Base-by-base conservation (phyloP, 2,113 vertebrate genomes). In the Macquaria australasica region DNA sequence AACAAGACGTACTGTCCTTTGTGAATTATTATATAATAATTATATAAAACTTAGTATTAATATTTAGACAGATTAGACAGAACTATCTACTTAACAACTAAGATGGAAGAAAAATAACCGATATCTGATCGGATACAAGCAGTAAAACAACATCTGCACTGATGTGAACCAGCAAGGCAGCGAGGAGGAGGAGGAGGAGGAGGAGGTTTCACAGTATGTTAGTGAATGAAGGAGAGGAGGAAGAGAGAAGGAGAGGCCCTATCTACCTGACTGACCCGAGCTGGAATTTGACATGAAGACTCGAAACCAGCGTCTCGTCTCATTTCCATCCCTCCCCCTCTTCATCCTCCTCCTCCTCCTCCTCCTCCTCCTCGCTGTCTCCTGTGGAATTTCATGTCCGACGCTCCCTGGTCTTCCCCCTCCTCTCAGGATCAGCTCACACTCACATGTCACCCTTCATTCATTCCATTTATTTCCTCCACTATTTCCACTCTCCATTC, bases 231-330 rank as follows among this genome's bases (percentile, higher is more conserved):
- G 39, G 21, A 31, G 51, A 43, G 48, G 50, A 62, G 14, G 16
- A 20, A 5, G 15, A 43, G 11, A 66, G 70, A 6, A 12, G 20
- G 21, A 37, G 18, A 21, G 37, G 53, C 15, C 60, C 60, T 34
- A 58, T 66, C 79, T n/a, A 69, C 45, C 69, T 77, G 84, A 85
- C 85, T 75, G 84, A 85, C 85, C 76, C 39, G 4, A 55, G 64
- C 81, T 58, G 86, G 84, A 93, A 89, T 89, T 64, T 91, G 8
- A 70, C 88, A 77, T 37, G 18, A 23, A 77, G 41, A 45, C 73
- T 82, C 15, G 0, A 88, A 83, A 69, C 60, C 63, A 0, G 10
- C 56, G 16, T 21, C 75, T 21, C 6, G 1, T 31, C 48, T 64
- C 41, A 5, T 50, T 58, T 75, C 79, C 25, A 9, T 23, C 21